These are phyloP conservation scores for Electrophaes corylata DNA, from an alignment of 2,888 invertebrate genomes.

Conservation along the genomic window DNA sequence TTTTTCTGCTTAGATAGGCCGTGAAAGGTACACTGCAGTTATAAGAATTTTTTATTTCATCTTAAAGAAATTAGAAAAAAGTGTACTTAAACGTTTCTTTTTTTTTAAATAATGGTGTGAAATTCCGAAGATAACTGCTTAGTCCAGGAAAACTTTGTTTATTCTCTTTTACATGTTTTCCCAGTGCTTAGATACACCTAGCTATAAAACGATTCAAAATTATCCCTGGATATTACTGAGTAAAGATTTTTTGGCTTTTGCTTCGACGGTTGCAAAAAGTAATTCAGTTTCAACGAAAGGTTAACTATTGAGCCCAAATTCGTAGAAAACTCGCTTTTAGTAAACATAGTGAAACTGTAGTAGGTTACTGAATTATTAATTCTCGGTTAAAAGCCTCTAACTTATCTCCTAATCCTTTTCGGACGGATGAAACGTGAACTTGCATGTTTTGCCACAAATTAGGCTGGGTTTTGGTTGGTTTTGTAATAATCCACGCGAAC, in stretches of 20 bases:
- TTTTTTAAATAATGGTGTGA: not conserved
- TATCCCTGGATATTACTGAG: too few species aligned
- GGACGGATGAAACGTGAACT: slow-evolving; percentile 29
- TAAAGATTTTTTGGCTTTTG: too few species aligned
- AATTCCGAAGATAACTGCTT: not conserved
- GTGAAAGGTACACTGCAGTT: not conserved
- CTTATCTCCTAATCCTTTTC: slow-evolving; percentile 33
- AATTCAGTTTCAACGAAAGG: not conserved
- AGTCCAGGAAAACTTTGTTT: too few species aligned
- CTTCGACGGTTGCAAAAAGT: too few species aligned
- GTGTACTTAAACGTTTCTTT: not conserved
- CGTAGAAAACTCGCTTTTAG: slow-evolving; percentile 19
- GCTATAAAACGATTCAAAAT: too few species aligned
- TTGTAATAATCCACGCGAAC: not conserved
- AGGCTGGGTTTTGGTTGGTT: not conserved
- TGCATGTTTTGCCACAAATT: slow-evolving; percentile 22
- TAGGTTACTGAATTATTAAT: slow-evolving; percentile 38
- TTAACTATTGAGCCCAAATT: not conserved
- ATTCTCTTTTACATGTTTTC: too few species aligned
- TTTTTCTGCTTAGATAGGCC: not conserved
- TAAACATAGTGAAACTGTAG: slow-evolving; percentile 26
- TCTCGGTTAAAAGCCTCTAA: slow-evolving; percentile 32
- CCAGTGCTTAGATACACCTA: too few species aligned
- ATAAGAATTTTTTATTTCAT: not conserved
- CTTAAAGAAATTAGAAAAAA: not conserved